Evolutionary conservation across 2,888 invertebrate species (phyloP), one percentile per base, ranked within the genome.

Genomic region (Megastigmus dorsalis): DNA sequence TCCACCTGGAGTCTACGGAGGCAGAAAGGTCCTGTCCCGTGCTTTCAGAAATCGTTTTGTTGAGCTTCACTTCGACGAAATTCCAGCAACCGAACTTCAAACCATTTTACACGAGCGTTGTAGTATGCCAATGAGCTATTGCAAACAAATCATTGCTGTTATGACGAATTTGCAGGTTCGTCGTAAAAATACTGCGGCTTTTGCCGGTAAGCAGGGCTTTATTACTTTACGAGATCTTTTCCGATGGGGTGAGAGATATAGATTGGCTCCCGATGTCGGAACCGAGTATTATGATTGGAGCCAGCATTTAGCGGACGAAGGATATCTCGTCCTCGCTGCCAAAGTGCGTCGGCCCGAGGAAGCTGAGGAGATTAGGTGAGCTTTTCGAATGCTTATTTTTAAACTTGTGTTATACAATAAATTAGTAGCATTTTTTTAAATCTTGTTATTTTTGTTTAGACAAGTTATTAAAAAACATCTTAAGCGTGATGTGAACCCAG

Each of bases 11-110:
- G 88, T 95, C 0, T 99, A 99, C 84, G 99, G 98, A 0, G 99
- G 99, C 0, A 91, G 99, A 57, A 99, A 92, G 90, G 88, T 91
- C n/a, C 88, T 99, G 4, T 99, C 99, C 0, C 91, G 99, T 79
- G 99, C 99, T 0, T 99, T 99, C 84, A 92, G 98, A 82, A 99
- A 99, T 87, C 92, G 99, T 79, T 99, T 99, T 87, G 95, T 99
- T 6, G 98, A 99, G 87, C 89, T 99, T 3, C 98, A 99, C 88
- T 99, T 99, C 86, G 95, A 96, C 83, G 97, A 97, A 86, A 97
- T 99, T 83, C 99, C 99, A 0, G 90, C 93, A 13, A 86, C 88
- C 0, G 99, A 99, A 85, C 88, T 99, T 72, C 95, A 96, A 88
- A 92, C 90, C 0, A 99, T 99, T 85, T 90, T 99, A 54, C 95